phyloP scores from a whole-genome alignment of 2,797 vertebrate genomes.

The Halcyon leucocephala region DNA sequence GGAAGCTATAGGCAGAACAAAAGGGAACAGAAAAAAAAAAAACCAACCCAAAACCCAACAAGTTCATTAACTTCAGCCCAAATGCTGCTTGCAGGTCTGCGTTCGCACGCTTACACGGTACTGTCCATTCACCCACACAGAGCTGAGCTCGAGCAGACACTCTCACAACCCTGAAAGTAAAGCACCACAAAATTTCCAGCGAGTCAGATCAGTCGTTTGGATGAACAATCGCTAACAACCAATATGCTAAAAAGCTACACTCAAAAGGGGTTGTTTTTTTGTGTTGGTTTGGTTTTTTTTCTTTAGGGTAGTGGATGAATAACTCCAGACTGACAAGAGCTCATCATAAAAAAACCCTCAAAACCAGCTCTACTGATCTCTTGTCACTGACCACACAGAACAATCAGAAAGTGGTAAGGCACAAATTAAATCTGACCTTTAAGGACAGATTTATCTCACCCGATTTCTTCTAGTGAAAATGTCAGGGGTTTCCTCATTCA shows the following conservation, averaged over 20 bases:
- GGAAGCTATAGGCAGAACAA: conserved; percentile 13
- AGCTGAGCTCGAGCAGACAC: not conserved
- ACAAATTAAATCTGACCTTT: conserved; percentile 4
- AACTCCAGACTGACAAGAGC: conserved; percentile 6
- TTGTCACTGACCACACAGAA: not conserved
- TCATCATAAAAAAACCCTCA: conserved; percentile 3
- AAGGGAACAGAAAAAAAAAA: conserved; percentile 17
- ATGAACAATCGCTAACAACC: not conserved
- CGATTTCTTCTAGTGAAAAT: not conserved
- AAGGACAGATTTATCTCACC: not conserved
- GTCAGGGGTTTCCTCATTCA: not conserved
- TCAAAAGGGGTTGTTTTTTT: not conserved
- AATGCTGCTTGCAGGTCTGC: not conserved
- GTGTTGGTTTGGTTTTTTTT: not conserved
- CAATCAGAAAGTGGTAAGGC: not conserved
- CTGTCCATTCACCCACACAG: conserved; percentile 45
- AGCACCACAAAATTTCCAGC: conserved; percentile 58
- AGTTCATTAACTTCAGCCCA: not conserved
- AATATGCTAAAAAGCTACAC: not conserved
- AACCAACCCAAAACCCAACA: no score
- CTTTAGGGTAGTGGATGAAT: not conserved
- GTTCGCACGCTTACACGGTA: not conserved
- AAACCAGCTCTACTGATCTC: not conserved
- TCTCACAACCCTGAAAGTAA: not conserved
- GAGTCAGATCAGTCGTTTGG: conserved; percentile 41